Conservation (phyloP, 2,113 vertebrate species). For the Lipophrys pholis region DNA sequence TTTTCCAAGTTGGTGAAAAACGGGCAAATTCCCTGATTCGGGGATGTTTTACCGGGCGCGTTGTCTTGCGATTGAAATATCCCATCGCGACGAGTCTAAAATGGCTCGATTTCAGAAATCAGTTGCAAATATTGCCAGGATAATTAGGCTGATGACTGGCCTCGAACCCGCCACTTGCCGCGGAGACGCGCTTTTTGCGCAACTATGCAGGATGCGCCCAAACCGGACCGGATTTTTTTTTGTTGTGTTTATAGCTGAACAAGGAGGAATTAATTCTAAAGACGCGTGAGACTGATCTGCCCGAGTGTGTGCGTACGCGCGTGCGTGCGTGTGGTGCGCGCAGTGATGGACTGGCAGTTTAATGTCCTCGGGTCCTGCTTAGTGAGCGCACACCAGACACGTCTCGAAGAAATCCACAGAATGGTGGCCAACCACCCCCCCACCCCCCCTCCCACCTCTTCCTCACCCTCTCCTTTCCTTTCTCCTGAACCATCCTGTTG, state of each 20-base stretch:
- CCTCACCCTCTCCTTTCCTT: background rate
- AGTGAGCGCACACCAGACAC: constrained; percentile 71
- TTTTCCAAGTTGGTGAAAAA: constrained; percentile 59
- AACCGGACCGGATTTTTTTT: constrained; percentile 26
- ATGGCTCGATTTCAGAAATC: background rate
- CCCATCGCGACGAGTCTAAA: background rate
- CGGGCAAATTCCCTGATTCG: constrained; percentile 20
- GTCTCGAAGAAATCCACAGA: constrained; percentile 75
- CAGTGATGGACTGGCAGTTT: constrained; percentile 50
- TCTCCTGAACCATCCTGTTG: constrained; percentile 73
- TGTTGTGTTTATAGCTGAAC: background rate
- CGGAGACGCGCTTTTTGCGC: constrained; percentile 68
- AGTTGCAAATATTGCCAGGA: constrained; percentile 1
- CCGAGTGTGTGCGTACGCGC: background rate
- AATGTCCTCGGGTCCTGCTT: constrained; percentile 60
- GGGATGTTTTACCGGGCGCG: background rate
- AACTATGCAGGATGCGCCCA: constrained; percentile 61
- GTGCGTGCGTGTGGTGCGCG: constrained; percentile 15
- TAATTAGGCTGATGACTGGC: constrained; percentile 31
- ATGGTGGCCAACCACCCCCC: constrained; percentile 29
- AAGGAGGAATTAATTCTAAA: constrained; percentile 2
- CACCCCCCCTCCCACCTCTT: background rate
- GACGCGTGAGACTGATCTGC: background rate
- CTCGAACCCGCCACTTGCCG: constrained; percentile 51
- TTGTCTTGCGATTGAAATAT: background rate